Evolutionary conservation across 2,113 vertebrate species (phyloP).

Genomic region (Vireo altiloquus): DNA sequence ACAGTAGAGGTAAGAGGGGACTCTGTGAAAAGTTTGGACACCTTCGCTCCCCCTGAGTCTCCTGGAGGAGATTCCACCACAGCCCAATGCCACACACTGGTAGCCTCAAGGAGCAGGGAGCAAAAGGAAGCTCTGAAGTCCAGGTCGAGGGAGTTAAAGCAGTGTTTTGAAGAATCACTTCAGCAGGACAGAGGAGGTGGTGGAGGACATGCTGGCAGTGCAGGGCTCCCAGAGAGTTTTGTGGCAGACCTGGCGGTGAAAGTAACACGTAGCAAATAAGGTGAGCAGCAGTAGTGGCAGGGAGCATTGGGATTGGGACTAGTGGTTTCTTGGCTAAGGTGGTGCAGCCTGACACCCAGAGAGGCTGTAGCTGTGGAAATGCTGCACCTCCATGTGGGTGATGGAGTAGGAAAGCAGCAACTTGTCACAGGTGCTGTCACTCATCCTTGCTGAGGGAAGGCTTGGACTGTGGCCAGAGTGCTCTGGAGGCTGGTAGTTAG

Average conservation of each 20-base stretch:
- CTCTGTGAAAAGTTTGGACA: background rate
- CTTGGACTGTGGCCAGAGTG: background rate
- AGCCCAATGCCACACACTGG: accelerated
- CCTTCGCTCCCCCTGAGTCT: accelerated
- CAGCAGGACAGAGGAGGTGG: accelerated
- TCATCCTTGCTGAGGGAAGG: background rate
- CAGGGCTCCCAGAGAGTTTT: background rate
- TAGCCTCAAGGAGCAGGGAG: background rate
- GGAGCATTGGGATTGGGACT: background rate
- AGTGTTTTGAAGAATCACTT: background rate
- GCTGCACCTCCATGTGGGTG: background rate
- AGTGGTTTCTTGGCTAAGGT: background rate
- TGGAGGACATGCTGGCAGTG: background rate
- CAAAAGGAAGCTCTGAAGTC: background rate
- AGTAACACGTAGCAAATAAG: background rate
- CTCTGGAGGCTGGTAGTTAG: background rate
- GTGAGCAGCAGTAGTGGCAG: background rate
- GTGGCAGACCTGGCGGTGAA: background rate
- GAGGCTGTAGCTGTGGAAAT: background rate
- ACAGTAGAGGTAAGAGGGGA: background rate
- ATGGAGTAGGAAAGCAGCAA: background rate
- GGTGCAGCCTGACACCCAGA: background rate
- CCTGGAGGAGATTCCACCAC: background rate
- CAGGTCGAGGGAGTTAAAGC: background rate
- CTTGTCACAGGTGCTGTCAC: background rate